phyloP scores from a whole-genome alignment of 2,888 invertebrate genomes.

The Ophion ellenae region DNA sequence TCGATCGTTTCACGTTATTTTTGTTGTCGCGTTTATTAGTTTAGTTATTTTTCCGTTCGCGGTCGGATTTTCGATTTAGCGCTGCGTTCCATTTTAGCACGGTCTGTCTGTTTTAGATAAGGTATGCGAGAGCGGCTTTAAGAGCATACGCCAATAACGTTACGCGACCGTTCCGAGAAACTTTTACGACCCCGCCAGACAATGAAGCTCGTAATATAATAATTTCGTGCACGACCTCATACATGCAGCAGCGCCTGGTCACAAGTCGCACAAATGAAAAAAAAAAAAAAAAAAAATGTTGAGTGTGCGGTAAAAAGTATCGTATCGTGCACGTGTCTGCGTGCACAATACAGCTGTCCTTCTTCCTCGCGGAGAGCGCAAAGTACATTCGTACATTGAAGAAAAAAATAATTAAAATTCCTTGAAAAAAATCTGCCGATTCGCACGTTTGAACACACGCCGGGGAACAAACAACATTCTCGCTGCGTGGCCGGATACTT shows the following conservation, averaged over 20 bases:
- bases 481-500: too few species aligned
- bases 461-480: too few species aligned
- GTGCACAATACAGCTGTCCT: too few species aligned
- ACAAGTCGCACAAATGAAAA: not conserved
- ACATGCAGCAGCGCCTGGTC: not conserved
- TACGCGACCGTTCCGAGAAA: slow-evolving; percentile 63
- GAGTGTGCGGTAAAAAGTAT: not conserved
- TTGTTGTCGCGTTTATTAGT: not conserved
- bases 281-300: not conserved
- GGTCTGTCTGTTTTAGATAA: not conserved
- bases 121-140: not conserved
- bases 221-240: slow-evolving; percentile 48
- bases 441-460: too few species aligned
- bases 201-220: slow-evolving; percentile 66
- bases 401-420: too few species aligned
- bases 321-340: not conserved
- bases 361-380: too few species aligned
- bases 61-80: too few species aligned
- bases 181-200: slow-evolving; percentile 66
- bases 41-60: not conserved
- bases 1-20: too few species aligned
- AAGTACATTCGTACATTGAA: too few species aligned
- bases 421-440: too few species aligned
- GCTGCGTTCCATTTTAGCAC: not conserved
- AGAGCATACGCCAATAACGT: slow-evolving; percentile 59